These are phyloP conservation scores for Patella ulyssiponensis DNA, from an alignment of 2,888 invertebrate genomes.

Conservation along the genomic window DNA sequence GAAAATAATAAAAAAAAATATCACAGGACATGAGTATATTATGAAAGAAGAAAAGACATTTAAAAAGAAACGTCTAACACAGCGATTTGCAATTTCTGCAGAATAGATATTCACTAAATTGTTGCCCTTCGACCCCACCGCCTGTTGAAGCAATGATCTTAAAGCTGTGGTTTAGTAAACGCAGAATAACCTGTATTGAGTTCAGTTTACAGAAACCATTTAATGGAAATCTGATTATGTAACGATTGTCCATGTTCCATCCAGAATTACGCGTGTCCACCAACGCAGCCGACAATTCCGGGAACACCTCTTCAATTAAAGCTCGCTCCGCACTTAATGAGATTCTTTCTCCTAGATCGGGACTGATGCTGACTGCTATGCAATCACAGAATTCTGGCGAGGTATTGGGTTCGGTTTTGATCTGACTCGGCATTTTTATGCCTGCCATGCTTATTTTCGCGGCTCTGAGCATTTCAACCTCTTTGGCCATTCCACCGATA, in stretches of 20 bases:
- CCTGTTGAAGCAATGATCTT: slow-evolving; percentile 87
- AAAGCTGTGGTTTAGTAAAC: slow-evolving; percentile 85
- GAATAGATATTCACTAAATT: slow-evolving; percentile 90
- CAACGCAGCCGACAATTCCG: slow-evolving; percentile 79
- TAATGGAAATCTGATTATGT: slow-evolving; percentile 87
- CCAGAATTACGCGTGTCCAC: slow-evolving; percentile 83
- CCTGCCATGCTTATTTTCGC: slow-evolving; percentile 26
- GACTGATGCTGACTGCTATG: slow-evolving; percentile 85
- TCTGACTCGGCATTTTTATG: slow-evolving; percentile 30
- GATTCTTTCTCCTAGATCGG: slow-evolving; percentile 85
- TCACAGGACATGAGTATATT: slow-evolving; percentile 7
- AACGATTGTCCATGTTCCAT: slow-evolving; percentile 86
- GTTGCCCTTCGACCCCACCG: slow-evolving; percentile 89
- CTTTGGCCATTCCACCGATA: slow-evolving; percentile 75
- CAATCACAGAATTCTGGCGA: slow-evolving; percentile 78
- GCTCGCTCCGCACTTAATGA: slow-evolving; percentile 86
- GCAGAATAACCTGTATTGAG: slow-evolving; percentile 88
- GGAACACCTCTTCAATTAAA: slow-evolving; percentile 77
- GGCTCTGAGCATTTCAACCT: slow-evolving; percentile 16
- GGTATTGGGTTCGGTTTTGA: slow-evolving; percentile 26
- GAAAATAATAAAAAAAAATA: slow-evolving; percentile 16
- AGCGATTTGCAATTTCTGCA: slow-evolving; percentile 71
- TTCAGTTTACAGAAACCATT: slow-evolving; percentile 92
- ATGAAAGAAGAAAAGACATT: not conserved
- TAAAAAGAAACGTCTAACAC: slow-evolving; percentile 23